Percentiles rank a stretch among this genome's conserved stretches.
These are phyloP conservation scores for Pelecanus crispus DNA, from an alignment of 2,113 vertebrate genomes.

Conservation along the genomic window DNA sequence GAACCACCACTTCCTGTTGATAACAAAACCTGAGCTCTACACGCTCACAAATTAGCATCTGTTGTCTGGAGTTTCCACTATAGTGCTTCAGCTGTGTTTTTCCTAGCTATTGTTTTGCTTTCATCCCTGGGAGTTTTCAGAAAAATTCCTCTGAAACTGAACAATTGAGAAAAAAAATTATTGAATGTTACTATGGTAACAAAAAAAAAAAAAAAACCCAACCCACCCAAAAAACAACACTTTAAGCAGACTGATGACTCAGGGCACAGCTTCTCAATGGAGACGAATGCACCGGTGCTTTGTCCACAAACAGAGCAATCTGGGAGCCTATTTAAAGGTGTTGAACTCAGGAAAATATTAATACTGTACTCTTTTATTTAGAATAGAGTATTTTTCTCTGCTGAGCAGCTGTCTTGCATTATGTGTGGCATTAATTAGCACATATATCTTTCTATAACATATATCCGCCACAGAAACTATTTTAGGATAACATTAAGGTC, in stretches of 20 bases:
- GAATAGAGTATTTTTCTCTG: not conserved
- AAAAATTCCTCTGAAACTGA: slow-evolving; percentile 6
- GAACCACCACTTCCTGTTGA: slow-evolving; percentile 1
- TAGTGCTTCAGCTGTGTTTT: not conserved
- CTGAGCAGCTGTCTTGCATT: not conserved
- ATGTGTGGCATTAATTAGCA: not conserved
- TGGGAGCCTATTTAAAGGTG: not conserved
- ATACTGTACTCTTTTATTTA: not conserved
- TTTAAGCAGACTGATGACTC: not conserved
- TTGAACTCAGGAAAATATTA: not conserved
- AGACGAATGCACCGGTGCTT: not conserved
- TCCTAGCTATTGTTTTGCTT: not conserved
- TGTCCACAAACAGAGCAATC: not conserved
- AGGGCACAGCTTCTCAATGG: not conserved
- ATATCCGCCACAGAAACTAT: not conserved
- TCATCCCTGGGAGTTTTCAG: not conserved
- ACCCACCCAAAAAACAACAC: not conserved
- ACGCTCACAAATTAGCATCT: not conserved
- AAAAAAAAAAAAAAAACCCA: not conserved
- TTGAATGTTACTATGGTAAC: slow-evolving; percentile 10
- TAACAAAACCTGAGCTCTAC: not conserved
- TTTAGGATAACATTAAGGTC: not conserved
- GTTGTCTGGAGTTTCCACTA: slow-evolving; percentile 3
- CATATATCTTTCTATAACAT: not conserved
- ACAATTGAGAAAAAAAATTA: not conserved